Evolutionary conservation across 2,797 vertebrate genomes (phyloP).

Genomic region (Micropoecilia bifurca): DNA sequence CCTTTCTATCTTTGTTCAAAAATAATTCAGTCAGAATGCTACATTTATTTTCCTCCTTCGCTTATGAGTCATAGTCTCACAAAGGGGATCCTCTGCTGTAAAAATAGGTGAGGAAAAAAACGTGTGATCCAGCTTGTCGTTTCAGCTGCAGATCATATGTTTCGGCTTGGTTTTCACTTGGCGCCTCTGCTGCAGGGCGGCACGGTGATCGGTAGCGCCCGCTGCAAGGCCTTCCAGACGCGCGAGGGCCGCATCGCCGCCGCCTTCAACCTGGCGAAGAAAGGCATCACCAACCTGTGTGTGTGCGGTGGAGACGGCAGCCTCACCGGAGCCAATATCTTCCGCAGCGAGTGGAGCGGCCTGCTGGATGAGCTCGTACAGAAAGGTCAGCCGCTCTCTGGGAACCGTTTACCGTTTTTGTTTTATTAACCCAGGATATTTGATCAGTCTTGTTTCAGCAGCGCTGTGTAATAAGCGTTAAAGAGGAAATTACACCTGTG

Average conservation of each 20-base stretch:
- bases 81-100: background rate
- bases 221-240: conserved; percentile 91
- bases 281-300: conserved; percentile 94
- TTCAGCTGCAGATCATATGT: background rate
- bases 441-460: background rate
- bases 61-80: background rate
- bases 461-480: background rate
- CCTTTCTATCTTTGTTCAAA: background rate
- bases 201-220: conserved; percentile 93
- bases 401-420: background rate
- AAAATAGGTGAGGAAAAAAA: background rate
- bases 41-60: background rate
- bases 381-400: conserved; percentile 77
- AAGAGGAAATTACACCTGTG: background rate
- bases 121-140: background rate
- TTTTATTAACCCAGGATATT: background rate
- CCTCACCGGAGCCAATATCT: conserved; percentile 93
- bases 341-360: conserved; percentile 90
- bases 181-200: conserved; percentile 83
- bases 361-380: conserved; percentile 88
- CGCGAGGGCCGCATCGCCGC: conserved; percentile 87
- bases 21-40: background rate
- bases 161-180: background rate
- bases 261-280: conserved; percentile 90
- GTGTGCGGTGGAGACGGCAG: conserved; percentile 97